A percentile compares a stretch with the other conserved stretches of the same genome.
Evolutionary conservation across 2,888 invertebrate species (phyloP).

Genomic region (Zaprionus obscuricornis): DNA sequence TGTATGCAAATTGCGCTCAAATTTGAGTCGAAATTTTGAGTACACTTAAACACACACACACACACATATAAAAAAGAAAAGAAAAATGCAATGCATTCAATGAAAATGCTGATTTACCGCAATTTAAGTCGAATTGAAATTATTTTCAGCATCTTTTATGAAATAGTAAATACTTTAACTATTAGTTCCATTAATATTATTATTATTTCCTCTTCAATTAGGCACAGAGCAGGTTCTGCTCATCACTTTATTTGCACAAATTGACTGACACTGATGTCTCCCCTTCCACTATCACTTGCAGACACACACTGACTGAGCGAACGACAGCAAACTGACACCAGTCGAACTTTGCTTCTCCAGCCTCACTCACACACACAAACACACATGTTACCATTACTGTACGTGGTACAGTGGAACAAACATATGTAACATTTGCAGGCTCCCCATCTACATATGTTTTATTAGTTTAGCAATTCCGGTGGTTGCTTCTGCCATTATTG

Average conservation of each 20-base stretch:
- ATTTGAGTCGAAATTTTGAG: too few species aligned
- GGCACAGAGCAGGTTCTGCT: constrained; percentile 55
- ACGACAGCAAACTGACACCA: constrained; percentile 72
- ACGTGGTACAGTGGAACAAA: constrained; percentile 31
- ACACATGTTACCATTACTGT: constrained; percentile 46
- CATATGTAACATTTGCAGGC: background rate
- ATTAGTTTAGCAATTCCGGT: constrained; percentile 59
- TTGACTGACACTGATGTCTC: constrained; percentile 68
- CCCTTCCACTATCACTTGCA: background rate
- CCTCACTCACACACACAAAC: constrained; percentile 2
- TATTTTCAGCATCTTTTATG: too few species aligned
- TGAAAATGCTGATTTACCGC: too few species aligned
- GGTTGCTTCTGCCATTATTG: constrained; percentile 23
- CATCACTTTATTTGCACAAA: constrained; percentile 62
- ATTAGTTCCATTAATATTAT: constrained; percentile 15
- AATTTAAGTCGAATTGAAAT: too few species aligned
- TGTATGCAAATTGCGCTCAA: too few species aligned
- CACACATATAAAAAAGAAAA: too few species aligned
- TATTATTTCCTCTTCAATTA: constrained; percentile 50
- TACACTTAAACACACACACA: too few species aligned
- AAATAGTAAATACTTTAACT: background rate
- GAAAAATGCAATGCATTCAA: background rate
- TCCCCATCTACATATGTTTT: constrained; percentile 62
- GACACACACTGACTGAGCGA: background rate
- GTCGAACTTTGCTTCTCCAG: constrained; percentile 45